A percentile compares a stretch with the other conserved stretches of the same genome.
Evolutionary conservation across 2,888 invertebrate genomes (phyloP).

Genomic region (Geophilus truncorum): DNA sequence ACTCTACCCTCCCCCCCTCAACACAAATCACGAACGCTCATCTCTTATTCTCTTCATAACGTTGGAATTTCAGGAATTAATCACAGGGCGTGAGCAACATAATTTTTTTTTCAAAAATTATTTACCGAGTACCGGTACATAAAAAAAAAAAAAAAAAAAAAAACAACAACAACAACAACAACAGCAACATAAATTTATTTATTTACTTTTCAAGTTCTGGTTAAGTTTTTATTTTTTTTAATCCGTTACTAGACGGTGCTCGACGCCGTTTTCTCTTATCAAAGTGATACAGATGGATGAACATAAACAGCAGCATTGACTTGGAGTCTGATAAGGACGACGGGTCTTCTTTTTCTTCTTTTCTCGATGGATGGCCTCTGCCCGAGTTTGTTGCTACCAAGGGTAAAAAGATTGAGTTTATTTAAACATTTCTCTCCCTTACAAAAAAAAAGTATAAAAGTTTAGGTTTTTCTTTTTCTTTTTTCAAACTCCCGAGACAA

Average conservation of each 20-base stretch:
- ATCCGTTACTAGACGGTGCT: conserved; percentile 1
- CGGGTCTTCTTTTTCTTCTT: neutral
- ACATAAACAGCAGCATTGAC: conserved; percentile 25
- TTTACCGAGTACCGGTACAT: no score
- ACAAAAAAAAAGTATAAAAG: neutral
- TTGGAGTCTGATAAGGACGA: neutral
- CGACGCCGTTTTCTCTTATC: conserved; percentile 12
- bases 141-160: neutral
- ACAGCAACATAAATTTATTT: neutral
- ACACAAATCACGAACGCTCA: conserved; percentile 9
- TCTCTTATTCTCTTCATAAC: conserved; percentile 5
- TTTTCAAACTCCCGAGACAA: neutral
- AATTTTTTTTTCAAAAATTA: no score
- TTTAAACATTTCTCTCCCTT: neutral
- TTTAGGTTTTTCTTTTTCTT: neutral
- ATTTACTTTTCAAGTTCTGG: neutral
- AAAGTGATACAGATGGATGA: conserved; percentile 17
- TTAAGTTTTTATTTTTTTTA: neutral
- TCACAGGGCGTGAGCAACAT: neutral
- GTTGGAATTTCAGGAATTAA: neutral
- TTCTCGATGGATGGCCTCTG: conserved; percentile 13
- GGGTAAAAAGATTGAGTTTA: conserved; percentile 2
- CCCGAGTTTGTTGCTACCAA: neutral
- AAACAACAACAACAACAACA: neutral
- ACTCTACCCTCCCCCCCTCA: neutral